Conservation (phyloP, 2,888 invertebrate genomes). For the Resseliella maxima region DNA sequence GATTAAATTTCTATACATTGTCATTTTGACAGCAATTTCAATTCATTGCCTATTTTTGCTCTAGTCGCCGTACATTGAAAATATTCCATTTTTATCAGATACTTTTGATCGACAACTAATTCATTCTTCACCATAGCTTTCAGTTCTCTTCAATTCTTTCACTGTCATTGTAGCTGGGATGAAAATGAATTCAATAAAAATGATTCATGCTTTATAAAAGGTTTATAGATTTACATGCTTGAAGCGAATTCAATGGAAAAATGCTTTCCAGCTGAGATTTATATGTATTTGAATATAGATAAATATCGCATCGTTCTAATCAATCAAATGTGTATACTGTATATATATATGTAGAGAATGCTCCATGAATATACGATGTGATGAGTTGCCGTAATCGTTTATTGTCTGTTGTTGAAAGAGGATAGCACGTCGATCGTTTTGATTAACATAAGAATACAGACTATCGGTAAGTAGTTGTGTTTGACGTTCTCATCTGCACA, state of each 20-base stretch:
- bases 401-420: neutral
- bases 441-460: neutral
- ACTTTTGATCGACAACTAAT: neutral
- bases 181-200: neutral
- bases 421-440: neutral
- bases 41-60: no score
- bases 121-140: no score
- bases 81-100: neutral
- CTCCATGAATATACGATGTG: neutral
- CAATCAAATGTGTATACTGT: neutral
- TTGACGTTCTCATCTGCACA: no score
- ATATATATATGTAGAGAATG: neutral
- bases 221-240: neutral
- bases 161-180: neutral
- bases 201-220: neutral
- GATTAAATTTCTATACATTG: no score
- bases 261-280: neutral
- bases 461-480: neutral
- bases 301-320: conserved; percentile 17
- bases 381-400: neutral
- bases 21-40: no score
- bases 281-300: no score
- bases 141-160: no score
- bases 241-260: neutral
- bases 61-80: no score